Percentiles rank a stretch among this genome's conserved stretches.
Conservation (phyloP, 2,888 invertebrate genomes). For the Calameuta filiformis region DNA sequence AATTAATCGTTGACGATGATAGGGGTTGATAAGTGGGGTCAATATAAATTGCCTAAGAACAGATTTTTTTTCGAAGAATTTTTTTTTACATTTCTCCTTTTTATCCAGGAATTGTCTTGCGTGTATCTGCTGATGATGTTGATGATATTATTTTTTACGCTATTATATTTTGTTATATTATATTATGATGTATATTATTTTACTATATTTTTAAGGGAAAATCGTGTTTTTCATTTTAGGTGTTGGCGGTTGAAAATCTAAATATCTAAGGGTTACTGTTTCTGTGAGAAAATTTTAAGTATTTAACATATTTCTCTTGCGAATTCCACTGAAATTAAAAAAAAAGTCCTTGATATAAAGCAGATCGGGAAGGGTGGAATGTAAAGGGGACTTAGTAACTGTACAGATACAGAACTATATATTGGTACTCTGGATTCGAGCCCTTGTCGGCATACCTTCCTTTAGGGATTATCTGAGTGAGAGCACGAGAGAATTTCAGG, state of each 20-base stretch:
- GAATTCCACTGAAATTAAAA: background rate
- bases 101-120: too few species aligned
- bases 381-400: background rate
- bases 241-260: too few species aligned
- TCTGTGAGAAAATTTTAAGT: too few species aligned
- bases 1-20: conserved; percentile 26
- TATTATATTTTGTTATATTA: too few species aligned
- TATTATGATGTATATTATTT: too few species aligned
- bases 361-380: background rate
- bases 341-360: background rate
- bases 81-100: background rate
- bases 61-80: background rate
- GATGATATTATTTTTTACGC: too few species aligned
- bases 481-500: background rate
- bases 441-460: background rate
- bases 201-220: background rate
- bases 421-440: background rate
- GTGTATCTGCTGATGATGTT: too few species aligned
- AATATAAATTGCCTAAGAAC: background rate
- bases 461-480: background rate
- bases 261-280: too few species aligned
- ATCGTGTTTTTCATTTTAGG: background rate
- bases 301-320: background rate
- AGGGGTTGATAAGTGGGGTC: background rate
- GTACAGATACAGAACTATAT: background rate